These are phyloP conservation scores for Habrosyne pyritoides DNA, from an alignment of 2,888 invertebrate species.

Conservation along the genomic window DNA sequence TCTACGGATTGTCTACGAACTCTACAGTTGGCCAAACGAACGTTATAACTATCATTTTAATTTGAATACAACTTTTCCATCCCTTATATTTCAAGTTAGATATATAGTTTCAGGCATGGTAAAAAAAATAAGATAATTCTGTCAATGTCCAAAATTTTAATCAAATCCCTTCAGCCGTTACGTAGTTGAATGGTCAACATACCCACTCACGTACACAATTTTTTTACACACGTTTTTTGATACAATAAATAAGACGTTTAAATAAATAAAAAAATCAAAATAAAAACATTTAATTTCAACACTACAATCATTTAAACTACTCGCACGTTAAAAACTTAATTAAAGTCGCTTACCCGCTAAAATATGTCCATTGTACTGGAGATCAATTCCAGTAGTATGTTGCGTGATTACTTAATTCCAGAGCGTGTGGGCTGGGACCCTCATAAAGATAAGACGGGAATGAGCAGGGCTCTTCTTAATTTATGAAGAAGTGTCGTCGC, in stretches of 20 bases:
- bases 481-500: constrained; percentile 66
- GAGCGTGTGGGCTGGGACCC: constrained; percentile 70
- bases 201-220: too few species aligned
- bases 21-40: neutral
- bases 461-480: constrained; percentile 69
- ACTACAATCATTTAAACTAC: neutral
- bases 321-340: neutral
- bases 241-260: too few species aligned
- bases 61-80: neutral
- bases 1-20: neutral
- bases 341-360: constrained; percentile 5
- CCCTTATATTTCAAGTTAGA: too few species aligned
- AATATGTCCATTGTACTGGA: constrained; percentile 12
- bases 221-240: too few species aligned
- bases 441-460: constrained; percentile 74
- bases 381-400: constrained; percentile 56
- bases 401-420: constrained; percentile 76
- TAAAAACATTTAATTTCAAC: too few species aligned
- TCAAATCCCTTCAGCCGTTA: too few species aligned
- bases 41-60: neutral
- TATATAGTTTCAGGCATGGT: too few species aligned
- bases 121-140: too few species aligned
- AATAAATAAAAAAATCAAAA: too few species aligned
- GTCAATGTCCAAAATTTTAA: too few species aligned
- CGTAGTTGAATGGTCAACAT: too few species aligned